Evolutionary conservation across 1,140 invertebrate species (phyloP).

Genomic region (Hyles euphorbiae): DNA sequence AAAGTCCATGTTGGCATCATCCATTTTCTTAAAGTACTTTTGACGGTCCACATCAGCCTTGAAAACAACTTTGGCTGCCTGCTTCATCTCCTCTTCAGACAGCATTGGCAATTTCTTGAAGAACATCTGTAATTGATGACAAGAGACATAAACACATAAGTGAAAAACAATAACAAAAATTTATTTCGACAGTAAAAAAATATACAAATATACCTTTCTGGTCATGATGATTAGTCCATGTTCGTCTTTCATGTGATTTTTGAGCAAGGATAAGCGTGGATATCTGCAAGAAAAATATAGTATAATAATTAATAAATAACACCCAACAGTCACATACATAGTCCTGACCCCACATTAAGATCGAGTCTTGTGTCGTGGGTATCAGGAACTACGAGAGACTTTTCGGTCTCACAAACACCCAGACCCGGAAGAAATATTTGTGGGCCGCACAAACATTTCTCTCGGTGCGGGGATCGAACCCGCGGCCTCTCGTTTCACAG

Average conservation of each 20-base stretch:
- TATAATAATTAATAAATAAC: neutral
- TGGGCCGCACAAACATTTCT: too few relatives aligned
- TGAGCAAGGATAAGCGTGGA: constrained; percentile 50
- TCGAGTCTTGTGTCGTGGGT: too few relatives aligned
- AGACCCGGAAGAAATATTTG: too few relatives aligned
- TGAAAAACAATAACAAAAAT: too few relatives aligned
- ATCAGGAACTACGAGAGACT: too few relatives aligned
- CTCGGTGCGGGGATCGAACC: too few relatives aligned
- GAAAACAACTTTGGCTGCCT: neutral
- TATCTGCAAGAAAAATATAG: constrained; percentile 34
- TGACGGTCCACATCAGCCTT: neutral
- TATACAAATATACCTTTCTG: constrained; percentile 30
- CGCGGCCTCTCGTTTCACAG: too few relatives aligned
- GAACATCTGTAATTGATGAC: constrained; percentile 47
- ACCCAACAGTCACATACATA: too few relatives aligned
- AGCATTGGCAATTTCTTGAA: constrained; percentile 34
- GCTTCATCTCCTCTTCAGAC: neutral
- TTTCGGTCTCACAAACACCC: too few relatives aligned
- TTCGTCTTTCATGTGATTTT: constrained; percentile 48
- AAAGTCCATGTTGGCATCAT: neutral
- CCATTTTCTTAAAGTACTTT: neutral
- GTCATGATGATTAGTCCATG: constrained; percentile 59
- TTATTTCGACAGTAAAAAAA: too few relatives aligned
- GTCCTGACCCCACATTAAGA: too few relatives aligned
- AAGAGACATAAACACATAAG: too few relatives aligned